Conservation (phyloP, 1,140 invertebrate species). For the Lethocerus indicus region DNA sequence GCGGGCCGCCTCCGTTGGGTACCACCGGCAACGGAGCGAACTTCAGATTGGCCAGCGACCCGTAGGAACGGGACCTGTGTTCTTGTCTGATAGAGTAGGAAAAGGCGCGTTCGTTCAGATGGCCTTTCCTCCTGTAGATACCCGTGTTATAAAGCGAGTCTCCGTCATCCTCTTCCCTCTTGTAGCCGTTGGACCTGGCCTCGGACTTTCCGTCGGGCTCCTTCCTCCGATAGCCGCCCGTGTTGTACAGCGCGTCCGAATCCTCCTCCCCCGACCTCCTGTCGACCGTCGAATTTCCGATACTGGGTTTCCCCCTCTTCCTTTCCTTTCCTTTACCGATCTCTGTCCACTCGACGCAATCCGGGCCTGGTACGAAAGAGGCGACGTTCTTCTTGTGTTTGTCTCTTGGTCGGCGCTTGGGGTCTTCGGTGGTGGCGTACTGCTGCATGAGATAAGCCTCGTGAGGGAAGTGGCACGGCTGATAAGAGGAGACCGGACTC, state of each 20-base stretch:
- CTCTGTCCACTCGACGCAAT: slow-evolving; percentile 6
- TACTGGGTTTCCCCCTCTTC: slow-evolving; percentile 13
- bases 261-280: slow-evolving; percentile 33
- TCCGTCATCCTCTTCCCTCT: slow-evolving; percentile 17
- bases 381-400: slow-evolving; percentile 22
- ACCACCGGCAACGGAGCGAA: slow-evolving; percentile 42
- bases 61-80: slow-evolving; percentile 76
- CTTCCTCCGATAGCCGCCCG: slow-evolving; percentile 69
- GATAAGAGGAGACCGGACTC: slow-evolving; percentile 37
- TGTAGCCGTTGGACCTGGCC: neutral
- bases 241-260: slow-evolving; percentile 47
- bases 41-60: slow-evolving; percentile 71
- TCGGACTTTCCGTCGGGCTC: slow-evolving; percentile 9
- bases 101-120: slow-evolving; percentile 83
- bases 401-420: slow-evolving; percentile 23
- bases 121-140: slow-evolving; percentile 76
- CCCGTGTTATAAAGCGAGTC: slow-evolving; percentile 71
- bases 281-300: neutral
- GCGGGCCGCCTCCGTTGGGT: slow-evolving; percentile 18
- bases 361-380: neutral
- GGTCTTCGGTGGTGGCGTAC: slow-evolving; percentile 31
- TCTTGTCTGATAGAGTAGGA: slow-evolving; percentile 87
- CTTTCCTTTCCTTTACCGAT: slow-evolving; percentile 5
- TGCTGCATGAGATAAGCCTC: slow-evolving; percentile 40
- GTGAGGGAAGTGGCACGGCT: slow-evolving; percentile 40